Conservation (phyloP, 2,113 vertebrate genomes). For the Sceloporus undulatus region DNA sequence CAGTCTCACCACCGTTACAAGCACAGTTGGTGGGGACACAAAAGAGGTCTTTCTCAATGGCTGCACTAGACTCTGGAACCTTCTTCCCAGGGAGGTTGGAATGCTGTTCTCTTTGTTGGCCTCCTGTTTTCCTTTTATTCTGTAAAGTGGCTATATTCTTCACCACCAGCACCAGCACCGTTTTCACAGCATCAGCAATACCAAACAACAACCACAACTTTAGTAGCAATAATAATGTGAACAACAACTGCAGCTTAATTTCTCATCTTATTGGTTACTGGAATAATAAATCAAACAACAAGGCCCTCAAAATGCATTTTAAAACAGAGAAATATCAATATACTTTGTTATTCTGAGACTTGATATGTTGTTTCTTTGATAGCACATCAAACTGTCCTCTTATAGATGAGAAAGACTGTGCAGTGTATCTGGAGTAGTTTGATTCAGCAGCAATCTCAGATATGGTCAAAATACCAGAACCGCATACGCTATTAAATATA, state of each 20-base stretch:
- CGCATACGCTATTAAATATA: conserved; percentile 78
- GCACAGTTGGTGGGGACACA: too few relatives aligned
- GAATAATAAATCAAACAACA: conserved; percentile 61
- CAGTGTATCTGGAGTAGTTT: conserved; percentile 56
- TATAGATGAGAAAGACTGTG: conserved; percentile 68
- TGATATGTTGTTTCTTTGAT: conserved; percentile 58
- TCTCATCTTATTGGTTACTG: conserved; percentile 44
- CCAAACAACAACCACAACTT: conserved; percentile 7
- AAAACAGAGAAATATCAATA: conserved; percentile 68
- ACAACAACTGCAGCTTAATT: conserved; percentile 42
- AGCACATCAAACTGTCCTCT: conserved; percentile 62
- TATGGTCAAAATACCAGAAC: conserved; percentile 76
- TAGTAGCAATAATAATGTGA: background rate
- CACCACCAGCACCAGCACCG: too few relatives aligned
- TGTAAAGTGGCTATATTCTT: conserved; percentile 36
- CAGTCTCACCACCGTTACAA: too few relatives aligned
- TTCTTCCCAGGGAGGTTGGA: too few relatives aligned
- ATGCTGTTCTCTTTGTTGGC: too few relatives aligned
- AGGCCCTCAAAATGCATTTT: conserved; percentile 52
- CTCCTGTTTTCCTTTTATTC: conserved; percentile 12
- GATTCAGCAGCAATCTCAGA: conserved; percentile 56
- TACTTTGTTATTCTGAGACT: conserved; percentile 63
- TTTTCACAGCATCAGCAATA: too few relatives aligned
- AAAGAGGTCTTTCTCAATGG: too few relatives aligned
- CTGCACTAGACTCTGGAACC: too few relatives aligned